phyloP scores from a whole-genome alignment of 1,140 invertebrate genomes.

The Drosophila nigrodunni region DNA sequence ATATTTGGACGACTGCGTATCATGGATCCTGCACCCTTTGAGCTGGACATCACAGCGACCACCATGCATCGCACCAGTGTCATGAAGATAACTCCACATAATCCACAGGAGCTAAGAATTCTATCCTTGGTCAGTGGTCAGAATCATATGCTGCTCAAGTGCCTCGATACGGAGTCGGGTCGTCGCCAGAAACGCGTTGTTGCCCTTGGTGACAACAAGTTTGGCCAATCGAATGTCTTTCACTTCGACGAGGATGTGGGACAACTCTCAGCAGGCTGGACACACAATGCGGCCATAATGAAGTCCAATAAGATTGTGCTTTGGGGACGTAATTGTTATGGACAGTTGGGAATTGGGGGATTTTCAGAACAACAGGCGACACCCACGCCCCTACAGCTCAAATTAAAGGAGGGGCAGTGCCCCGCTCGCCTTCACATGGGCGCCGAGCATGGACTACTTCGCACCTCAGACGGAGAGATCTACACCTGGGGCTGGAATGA shows the following conservation, averaged over 20 bases:
- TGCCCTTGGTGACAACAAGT: conserved; percentile 91
- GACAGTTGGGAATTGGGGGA: conserved; percentile 87
- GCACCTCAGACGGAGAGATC: conserved; percentile 86
- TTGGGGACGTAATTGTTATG: conserved; percentile 94
- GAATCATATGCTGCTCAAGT: conserved; percentile 89
- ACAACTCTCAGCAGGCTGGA: conserved; percentile 89
- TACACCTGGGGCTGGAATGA: conserved; percentile 97
- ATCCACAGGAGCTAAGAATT: conserved; percentile 66
- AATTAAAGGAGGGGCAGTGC: conserved; percentile 46
- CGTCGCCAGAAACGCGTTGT: conserved; percentile 84
- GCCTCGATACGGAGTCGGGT: conserved; percentile 44
- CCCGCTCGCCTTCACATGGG: conserved; percentile 87
- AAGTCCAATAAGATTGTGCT: conserved; percentile 87
- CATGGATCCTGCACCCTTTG: conserved; percentile 70
- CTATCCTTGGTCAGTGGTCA: conserved; percentile 87
- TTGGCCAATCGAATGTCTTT: conserved; percentile 86
- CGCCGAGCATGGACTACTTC: conserved; percentile 91
- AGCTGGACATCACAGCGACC: conserved; percentile 73
- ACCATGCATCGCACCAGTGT: conserved; percentile 70
- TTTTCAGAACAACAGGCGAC: conserved; percentile 60
- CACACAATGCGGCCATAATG: conserved; percentile 88
- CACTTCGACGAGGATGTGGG: conserved; percentile 83
- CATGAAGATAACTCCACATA: conserved; percentile 66
- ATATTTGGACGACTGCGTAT: conserved; percentile 71
- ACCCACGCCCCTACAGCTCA: conserved; percentile 54